phyloP scores from a whole-genome alignment of 2,888 invertebrate species.

The Drosophila parthenogenetica region DNA sequence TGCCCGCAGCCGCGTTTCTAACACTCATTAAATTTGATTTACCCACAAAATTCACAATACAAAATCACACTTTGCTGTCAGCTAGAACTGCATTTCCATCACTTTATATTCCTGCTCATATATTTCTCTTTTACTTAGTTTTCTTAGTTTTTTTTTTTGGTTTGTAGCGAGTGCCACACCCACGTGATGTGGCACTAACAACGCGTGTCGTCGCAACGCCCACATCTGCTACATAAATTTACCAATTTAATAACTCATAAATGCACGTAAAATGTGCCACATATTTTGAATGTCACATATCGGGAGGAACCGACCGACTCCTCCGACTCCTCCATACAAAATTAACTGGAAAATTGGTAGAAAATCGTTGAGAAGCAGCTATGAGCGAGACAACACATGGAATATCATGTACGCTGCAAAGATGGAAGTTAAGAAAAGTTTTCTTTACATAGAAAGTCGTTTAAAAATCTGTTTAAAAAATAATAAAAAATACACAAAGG shows the following conservation, averaged over 20 bases:
- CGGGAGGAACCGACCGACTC: slow-evolving; percentile 31
- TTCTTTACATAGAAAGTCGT: not conserved
- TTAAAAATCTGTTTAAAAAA: no score
- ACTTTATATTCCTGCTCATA: not conserved
- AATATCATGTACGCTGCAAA: slow-evolving; percentile 29
- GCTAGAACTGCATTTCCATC: slow-evolving; percentile 11
- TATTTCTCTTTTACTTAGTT: not conserved
- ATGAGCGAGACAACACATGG: slow-evolving; percentile 11
- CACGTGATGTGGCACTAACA: slow-evolving; percentile 51
- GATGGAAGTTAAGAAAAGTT: not conserved
- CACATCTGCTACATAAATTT: slow-evolving; percentile 70
- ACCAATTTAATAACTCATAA: slow-evolving; percentile 80
- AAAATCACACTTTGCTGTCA: slow-evolving; percentile 55
- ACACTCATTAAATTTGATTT: slow-evolving; percentile 66
- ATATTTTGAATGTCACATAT: slow-evolving; percentile 75
- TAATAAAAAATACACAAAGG: no score
- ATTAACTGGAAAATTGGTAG: slow-evolving; percentile 73
- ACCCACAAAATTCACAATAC: slow-evolving; percentile 33
- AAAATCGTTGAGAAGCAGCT: slow-evolving; percentile 35
- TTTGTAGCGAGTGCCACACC: slow-evolving; percentile 55
- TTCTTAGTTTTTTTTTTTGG: not conserved
- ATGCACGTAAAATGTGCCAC: slow-evolving; percentile 77
- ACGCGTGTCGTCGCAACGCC: slow-evolving; percentile 78
- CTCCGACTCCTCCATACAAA: slow-evolving; percentile 34
- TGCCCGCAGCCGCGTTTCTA: slow-evolving; percentile 30